A percentile compares a stretch with the other conserved stretches of the same genome.
Conservation (phyloP, 2,888 invertebrate species). For the Himalopsyche tibetana region DNA sequence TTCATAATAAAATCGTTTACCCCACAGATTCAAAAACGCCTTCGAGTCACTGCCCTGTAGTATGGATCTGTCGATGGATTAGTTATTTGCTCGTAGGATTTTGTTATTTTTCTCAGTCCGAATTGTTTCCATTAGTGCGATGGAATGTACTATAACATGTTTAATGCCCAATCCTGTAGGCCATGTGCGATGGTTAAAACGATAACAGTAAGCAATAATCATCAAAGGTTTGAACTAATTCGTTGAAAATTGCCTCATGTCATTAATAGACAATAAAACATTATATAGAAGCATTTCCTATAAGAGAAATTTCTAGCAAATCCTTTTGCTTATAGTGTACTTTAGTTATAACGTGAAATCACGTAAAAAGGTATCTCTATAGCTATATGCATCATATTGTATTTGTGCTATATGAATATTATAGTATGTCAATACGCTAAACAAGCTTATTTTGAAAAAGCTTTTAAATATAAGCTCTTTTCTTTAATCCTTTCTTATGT, state of each 20-base stretch:
- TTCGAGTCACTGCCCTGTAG: constrained; percentile 26
- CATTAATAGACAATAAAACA: neutral
- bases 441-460: no score
- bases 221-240: neutral
- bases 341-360: no score
- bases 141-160: constrained; percentile 18
- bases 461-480: no score
- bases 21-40: neutral
- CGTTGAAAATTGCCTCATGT: neutral
- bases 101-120: constrained; percentile 50
- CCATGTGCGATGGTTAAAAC: neutral
- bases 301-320: no score
- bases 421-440: no score
- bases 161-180: neutral
- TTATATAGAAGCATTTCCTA: no score
- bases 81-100: constrained; percentile 53
- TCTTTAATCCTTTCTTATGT: no score
- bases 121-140: constrained; percentile 55
- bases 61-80: constrained; percentile 57
- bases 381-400: no score
- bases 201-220: neutral
- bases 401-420: no score
- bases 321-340: no score
- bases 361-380: no score
- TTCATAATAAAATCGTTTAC: neutral